phyloP scores from a whole-genome alignment of 2,888 invertebrate species.

The Trachelus iudaicus region DNA sequence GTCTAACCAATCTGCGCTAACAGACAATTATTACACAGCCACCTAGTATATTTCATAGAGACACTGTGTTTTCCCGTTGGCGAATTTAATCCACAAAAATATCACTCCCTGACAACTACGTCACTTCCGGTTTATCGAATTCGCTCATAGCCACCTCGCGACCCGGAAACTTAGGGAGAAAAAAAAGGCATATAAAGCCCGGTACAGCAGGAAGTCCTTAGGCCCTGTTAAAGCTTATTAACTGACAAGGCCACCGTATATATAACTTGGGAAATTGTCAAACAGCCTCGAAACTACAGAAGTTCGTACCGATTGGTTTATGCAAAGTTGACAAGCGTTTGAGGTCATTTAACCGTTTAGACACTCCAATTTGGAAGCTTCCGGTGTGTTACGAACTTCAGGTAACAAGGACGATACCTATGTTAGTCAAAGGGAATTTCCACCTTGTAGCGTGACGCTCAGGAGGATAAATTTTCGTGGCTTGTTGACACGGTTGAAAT shows the following conservation, averaged over 20 bases:
- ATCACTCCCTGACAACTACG: not conserved
- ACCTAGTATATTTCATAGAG: slow-evolving; percentile 29
- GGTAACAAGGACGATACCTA: slow-evolving; percentile 24
- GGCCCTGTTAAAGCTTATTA: not conserved
- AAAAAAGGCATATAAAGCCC: too few species aligned
- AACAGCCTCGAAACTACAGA: not conserved
- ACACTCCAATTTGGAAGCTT: not conserved
- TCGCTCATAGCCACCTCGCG: not conserved
- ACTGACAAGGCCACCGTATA: not conserved
- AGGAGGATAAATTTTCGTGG: not conserved
- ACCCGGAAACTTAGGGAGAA: too few species aligned
- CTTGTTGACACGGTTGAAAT: slow-evolving; percentile 48
- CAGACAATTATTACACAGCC: slow-evolving; percentile 51
- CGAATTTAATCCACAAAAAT: not conserved
- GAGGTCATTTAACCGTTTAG: slow-evolving; percentile 6
- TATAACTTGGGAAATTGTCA: not conserved
- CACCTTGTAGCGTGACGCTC: slow-evolving; percentile 37
- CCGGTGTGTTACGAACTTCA: not conserved
- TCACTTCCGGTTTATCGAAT: too few species aligned
- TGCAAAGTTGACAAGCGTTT: slow-evolving; percentile 5
- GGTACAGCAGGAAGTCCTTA: not conserved
- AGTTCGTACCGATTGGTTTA: slow-evolving; percentile 19
- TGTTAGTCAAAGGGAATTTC: slow-evolving; percentile 51
- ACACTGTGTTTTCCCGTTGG: not conserved
- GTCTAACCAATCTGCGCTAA: slow-evolving; percentile 50